Conservation (phyloP, 2,797 vertebrate genomes). For the Poecile montanus region DNA sequence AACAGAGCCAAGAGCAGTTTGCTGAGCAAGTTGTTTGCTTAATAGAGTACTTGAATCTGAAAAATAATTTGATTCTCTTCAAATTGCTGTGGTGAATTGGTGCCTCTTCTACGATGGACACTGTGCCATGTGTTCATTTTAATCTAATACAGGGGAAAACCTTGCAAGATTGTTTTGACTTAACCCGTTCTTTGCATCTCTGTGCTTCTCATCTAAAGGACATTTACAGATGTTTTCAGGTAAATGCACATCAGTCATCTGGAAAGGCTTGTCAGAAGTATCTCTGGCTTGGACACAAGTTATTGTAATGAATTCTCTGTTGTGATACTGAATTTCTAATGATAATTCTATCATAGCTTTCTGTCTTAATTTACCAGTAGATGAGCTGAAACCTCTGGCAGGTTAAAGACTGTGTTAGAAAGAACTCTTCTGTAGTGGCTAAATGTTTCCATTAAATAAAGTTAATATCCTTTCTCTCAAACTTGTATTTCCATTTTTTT, state of each 20-base stretch:
- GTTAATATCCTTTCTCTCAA: not conserved
- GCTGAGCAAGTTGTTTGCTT: not conserved
- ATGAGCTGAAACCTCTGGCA: not conserved
- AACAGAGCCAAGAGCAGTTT: not conserved
- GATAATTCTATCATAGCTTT: not conserved
- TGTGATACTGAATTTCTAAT: not conserved
- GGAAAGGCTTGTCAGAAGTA: not conserved
- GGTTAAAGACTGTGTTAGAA: not conserved
- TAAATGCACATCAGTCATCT: not conserved
- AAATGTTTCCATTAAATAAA: not conserved
- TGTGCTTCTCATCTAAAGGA: not conserved
- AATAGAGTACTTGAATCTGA: not conserved
- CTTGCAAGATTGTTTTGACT: not conserved
- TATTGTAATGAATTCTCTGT: not conserved
- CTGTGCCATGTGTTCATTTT: not conserved
- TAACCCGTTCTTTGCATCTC: not conserved
- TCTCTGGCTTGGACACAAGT: not conserved
- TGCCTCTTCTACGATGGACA: not conserved
- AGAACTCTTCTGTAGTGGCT: not conserved
- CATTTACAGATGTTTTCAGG: not conserved
- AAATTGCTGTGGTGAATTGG: not conserved
- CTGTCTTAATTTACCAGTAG: not conserved
- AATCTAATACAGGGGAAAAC: not conserved
- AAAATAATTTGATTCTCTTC: not conserved
- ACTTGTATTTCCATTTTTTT: not conserved